Percentiles rank a stretch among this genome's conserved stretches.
Conservation (phyloP, 2,113 vertebrate species). For the Sapayoa aenigma region DNA sequence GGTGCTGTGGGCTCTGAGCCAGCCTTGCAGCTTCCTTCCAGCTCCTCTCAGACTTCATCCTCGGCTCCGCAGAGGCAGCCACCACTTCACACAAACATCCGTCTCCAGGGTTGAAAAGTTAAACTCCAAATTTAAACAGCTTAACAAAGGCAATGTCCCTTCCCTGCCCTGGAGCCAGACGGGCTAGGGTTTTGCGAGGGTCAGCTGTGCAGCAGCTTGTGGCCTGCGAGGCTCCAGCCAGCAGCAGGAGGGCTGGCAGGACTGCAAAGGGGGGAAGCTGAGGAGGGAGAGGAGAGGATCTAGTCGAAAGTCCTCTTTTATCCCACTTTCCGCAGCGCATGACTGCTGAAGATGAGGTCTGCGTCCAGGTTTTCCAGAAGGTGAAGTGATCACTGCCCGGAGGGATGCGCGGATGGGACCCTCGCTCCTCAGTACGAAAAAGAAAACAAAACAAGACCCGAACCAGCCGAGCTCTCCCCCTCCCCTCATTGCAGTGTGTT, state of each 20-base stretch:
- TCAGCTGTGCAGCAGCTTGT: not conserved
- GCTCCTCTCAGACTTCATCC: not conserved
- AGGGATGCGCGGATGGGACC: not conserved
- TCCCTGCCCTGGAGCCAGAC: not conserved
- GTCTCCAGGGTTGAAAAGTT: constrained; percentile 33
- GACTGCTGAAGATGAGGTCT: constrained; percentile 82
- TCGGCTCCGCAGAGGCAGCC: not conserved
- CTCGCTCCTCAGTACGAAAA: not conserved
- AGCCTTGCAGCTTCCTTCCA: not conserved
- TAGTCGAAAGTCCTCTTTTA: not conserved
- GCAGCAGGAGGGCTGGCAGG: not conserved
- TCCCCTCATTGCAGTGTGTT: not conserved
- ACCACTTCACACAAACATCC: constrained; percentile 41
- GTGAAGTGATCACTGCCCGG: constrained; percentile 53
- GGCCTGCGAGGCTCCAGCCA: not conserved
- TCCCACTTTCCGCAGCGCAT: constrained; percentile 76
- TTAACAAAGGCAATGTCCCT: not conserved
- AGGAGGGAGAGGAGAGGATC: not conserved
- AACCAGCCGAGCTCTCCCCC: not conserved
- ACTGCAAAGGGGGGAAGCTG: not conserved
- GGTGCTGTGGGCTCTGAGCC: not conserved
- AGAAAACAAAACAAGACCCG: not conserved
- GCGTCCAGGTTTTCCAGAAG: constrained; percentile 89
- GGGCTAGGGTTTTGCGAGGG: not conserved
- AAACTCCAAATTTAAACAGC: not conserved